Evolutionary conservation across 1,140 invertebrate genomes (phyloP), one percentile per base, ranked within the genome.

Genomic region (Thaumetopoea pityocampa): DNA sequence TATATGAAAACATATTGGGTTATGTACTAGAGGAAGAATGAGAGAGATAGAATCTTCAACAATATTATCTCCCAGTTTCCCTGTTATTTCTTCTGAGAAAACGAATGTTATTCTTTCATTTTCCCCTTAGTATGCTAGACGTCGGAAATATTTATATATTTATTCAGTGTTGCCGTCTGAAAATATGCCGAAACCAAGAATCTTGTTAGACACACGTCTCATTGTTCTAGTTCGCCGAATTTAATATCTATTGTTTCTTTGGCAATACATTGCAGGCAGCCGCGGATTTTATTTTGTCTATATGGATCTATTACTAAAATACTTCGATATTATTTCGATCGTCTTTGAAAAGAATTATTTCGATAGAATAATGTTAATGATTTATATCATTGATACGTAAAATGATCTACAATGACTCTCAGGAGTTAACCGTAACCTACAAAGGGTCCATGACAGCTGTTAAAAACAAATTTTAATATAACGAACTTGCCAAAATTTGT

Each of bases 161-260:
- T 23, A 18, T 30, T 15, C 27, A 9, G 10, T n/a, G 26, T 33
- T n/a, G n/a, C 18, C 5, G 9, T 15, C 16, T 17, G 20, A 19
- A 33, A 35, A 44, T 24, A 33, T 29, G 10, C 7, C 9, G 7
- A 35, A 18, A 20, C 32, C 32, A 37, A 18, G 34, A 30, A 30
- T 33, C 33, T 45, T 36, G 33, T 45, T 35, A 45, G 34, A 32
- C 32, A 19, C 19, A 37, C 30, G 33, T 37, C 33, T 37, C 26
- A 45, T 43, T 36, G 37, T 45, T 45, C 33, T 33, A 45, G 33
- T 45, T 37, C 43, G 33, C 23, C 27, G 33, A 45, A 36, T 45
- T 30, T 27, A 37, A 30, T 45, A 45, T 20, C n/a, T 20, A 20
- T 36, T 30, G 43, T 37, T 45, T 45, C 34, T 37, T 45, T 45